phyloP scores from a whole-genome alignment of 2,888 invertebrate species.

The Catocala sponsa region DNA sequence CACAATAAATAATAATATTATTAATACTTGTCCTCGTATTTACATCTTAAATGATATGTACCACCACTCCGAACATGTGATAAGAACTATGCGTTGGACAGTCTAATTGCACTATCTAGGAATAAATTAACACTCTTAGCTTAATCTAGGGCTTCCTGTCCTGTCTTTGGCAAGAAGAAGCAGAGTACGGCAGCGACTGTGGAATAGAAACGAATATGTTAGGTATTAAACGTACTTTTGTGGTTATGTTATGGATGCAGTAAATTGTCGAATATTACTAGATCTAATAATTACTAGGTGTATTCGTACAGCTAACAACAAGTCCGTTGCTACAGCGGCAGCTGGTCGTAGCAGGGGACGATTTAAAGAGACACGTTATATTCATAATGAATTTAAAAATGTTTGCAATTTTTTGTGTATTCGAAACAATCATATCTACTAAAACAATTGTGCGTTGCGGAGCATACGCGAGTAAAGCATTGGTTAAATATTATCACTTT shows the following conservation, averaged over 20 bases:
- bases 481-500: no score
- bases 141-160: conserved; percentile 91
- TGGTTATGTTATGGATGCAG: not conserved
- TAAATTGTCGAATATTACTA: no score
- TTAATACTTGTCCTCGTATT: conserved; percentile 78
- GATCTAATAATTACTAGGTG: no score
- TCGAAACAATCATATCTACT: no score
- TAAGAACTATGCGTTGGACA: conserved; percentile 53
- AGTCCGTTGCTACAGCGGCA: no score
- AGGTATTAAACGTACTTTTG: not conserved
- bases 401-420: no score
- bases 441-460: no score
- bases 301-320: no score
- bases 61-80: conserved; percentile 69
- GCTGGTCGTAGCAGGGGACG: no score
- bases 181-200: conserved; percentile 92
- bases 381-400: no score
- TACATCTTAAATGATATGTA: conserved; percentile 83
- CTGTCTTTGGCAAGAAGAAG: conserved; percentile 92
- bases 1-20: conserved; percentile 48
- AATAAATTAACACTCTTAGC: conserved; percentile 59
- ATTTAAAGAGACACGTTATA: no score
- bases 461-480: no score
- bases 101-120: conserved; percentile 77
- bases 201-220: conserved; percentile 8